phyloP scores from a whole-genome alignment of 2,113 vertebrate genomes.

The Mastomys coucha region DNA sequence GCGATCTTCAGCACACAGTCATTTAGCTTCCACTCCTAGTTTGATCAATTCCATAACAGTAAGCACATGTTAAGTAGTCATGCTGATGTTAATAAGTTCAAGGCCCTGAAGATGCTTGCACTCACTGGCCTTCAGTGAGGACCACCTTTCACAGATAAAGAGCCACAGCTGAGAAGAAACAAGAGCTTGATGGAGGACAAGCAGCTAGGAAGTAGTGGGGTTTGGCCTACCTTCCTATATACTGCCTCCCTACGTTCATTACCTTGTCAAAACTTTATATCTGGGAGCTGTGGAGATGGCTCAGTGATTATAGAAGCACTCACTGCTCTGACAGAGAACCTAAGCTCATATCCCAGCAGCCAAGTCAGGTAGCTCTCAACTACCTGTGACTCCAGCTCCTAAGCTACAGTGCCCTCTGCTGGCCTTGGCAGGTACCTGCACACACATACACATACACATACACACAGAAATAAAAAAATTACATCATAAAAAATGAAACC shows the following conservation, averaged over 20 bases:
- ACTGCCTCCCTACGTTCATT: neutral
- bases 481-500: neutral
- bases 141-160: neutral
- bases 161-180: neutral
- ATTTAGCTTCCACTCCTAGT: neutral
- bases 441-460: neutral
- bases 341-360: neutral
- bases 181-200: neutral
- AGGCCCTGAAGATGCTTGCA: neutral
- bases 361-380: neutral
- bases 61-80: neutral
- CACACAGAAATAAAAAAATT: neutral
- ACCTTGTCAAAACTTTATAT: neutral
- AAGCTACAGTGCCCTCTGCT: neutral
- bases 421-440: neutral
- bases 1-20: neutral
- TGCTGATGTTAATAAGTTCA: neutral
- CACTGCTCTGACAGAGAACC: neutral
- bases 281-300: neutral
- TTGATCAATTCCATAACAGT: neutral
- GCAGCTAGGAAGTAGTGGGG: neutral
- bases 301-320: too few species aligned
- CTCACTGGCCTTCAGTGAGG: neutral
- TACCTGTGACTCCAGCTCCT: neutral
- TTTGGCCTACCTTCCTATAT: neutral